Base-by-base conservation (phyloP, 1,140 invertebrate species). In the Hetaerina americana region DNA sequence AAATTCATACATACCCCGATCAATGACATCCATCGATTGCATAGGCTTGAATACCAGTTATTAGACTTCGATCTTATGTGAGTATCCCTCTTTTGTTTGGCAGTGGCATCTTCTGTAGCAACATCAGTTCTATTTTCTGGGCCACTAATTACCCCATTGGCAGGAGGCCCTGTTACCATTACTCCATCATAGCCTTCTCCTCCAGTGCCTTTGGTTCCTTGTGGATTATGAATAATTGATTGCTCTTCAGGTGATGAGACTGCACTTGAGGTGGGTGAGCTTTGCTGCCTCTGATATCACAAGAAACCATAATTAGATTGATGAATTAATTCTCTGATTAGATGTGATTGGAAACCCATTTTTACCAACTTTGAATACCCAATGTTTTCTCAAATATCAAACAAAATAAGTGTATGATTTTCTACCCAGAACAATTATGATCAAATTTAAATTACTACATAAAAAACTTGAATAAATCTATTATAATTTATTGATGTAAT, bases 21-120 rank as follows among this genome's bases (percentile, higher is more conserved):
- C 3, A 98, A 81, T 12, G 95, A 95, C 26, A 96, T 86, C 94
- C 95, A 97, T 77, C 95, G 85, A 79, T 97, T 97, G 79, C 93
- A 96, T 71, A 96, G 88, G 71, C 88, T 86, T 0, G 93, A 96
- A 80, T 97, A 97, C 93, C 95, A 97, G 78, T 94, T 95, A 76
- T 91, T 89, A 73, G 92, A 88, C 83, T 96, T 95, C 22, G 89
- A 90, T 77, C 92, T 90, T 75, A 97, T 95, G 76, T 89, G 85
- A 79, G 73, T 77, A 57, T 75, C 72, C 40, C 73, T 71, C 25
- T 26, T 68, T 68, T 68, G 67, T 15, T 68, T 84, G 70, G 81
- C 81, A 22, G 72, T 73, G 72, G 71, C 73, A 28, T 79, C 78
- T 57, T 77, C 76, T 28, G 78, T 77, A 27, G 75, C 78, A 71